These are phyloP conservation scores for Sminthurinus signatus DNA, from an alignment of 1,140 invertebrate genomes.

Conservation along the genomic window DNA sequence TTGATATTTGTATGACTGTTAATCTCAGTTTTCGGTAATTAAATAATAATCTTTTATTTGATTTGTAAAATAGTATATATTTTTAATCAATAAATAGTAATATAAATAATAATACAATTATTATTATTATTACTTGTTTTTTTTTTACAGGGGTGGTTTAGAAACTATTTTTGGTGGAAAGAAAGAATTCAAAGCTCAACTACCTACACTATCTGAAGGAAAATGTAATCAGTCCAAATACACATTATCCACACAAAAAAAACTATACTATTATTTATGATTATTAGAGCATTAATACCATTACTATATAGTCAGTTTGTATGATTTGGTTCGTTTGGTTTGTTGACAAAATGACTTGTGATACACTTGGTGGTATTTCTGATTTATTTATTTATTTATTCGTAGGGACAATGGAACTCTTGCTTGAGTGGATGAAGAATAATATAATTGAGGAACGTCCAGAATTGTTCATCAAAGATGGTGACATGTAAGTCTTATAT, in stretches of 20 bases:
- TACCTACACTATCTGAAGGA: background rate
- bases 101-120: too few species aligned
- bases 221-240: background rate
- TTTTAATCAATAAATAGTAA: background rate
- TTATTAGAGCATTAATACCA: background rate
- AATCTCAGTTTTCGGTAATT: conserved; percentile 3
- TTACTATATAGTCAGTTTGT: background rate
- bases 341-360: conserved; percentile 15
- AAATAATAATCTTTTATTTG: too few species aligned
- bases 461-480: conserved; percentile 81
- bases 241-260: too few species aligned
- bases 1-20: background rate
- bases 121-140: too few species aligned
- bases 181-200: background rate
- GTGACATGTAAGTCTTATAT: conserved; percentile 60
- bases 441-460: conserved; percentile 77
- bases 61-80: background rate
- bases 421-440: conserved; percentile 75
- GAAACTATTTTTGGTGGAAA: conserved; percentile 7
- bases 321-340: background rate
- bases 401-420: conserved; percentile 63
- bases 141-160: conserved; percentile 11
- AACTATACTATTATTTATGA: background rate
- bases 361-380: conserved; percentile 42
- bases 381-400: background rate